Evolutionary conservation across 1,140 invertebrate species (phyloP), one percentile per base, ranked within the genome.

Genomic region (Panagrolaimus sp.): DNA sequence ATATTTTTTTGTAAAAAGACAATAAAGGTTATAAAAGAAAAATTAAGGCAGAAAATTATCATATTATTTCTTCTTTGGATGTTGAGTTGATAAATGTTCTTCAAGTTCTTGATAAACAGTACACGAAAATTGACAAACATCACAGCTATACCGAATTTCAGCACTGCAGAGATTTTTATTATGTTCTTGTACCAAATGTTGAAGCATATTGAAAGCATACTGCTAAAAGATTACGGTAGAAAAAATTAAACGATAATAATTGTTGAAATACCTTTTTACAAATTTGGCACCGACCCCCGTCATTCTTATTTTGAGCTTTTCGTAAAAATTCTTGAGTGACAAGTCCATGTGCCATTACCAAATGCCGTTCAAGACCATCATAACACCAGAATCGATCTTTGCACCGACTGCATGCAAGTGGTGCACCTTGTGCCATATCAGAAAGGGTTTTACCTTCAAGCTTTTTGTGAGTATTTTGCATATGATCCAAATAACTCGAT

Each of bases 251-350:
- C 8, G 26, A 52, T 21, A 7, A 52, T 2, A 52, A 24, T 7
- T n/a, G 0, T 52, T 52, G n/a, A 21, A 21, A 24, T 52, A 52
- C 70, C 84, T 90, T 89, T 82, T 91, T 91, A 87, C 92, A 94
- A 63, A 93, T 89, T 48, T 92, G 92, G 87, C 92, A 94, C 71
- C 92, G 87, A 55, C 93, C 93, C 47, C 91, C 90, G 85, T 94
- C 93, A 84, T 93, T 92, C 73, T 91, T 91, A 83, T 91, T 93
- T 81, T 94, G 93, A 62, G 92, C 92, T 46, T 91, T 91, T 83
- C 93, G 91, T 83, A 94, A 91, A 91, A 95, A 93, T 78, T 91
- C 93, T 65, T 91, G 92, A 46, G 93, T 94, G 15, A 95, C 92
- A 43, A 94, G 87, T 46, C 92, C 92, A 83, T 95, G 93, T 67